A percentile compares a stretch with the other conserved stretches of the same genome.
Evolutionary conservation across 1,140 invertebrate genomes (phyloP).

Genomic region (Euura saliciscinereae): DNA sequence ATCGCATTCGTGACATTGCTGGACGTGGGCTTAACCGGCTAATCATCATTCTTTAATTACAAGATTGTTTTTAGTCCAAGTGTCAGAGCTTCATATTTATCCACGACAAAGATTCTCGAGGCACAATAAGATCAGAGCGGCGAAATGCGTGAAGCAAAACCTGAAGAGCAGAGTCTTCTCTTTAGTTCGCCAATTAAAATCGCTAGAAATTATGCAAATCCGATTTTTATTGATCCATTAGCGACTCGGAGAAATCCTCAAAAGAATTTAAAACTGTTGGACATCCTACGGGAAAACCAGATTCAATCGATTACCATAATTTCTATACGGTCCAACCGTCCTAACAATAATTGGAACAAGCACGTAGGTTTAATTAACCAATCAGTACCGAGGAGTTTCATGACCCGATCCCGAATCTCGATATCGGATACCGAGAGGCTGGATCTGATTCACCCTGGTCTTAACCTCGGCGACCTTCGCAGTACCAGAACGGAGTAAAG

Average conservation of each 20-base stretch:
- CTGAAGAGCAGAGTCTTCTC: background rate
- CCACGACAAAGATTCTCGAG: background rate
- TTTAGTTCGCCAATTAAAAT: background rate
- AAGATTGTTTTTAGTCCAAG: constrained; percentile 36
- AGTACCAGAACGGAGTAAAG: background rate
- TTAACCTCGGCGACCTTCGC: no score
- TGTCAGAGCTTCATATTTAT: background rate
- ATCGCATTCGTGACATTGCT: constrained; percentile 47
- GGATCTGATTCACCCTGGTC: background rate
- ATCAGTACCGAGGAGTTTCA: no score
- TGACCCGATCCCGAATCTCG: background rate
- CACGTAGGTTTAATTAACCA: no score
- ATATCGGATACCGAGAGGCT: background rate
- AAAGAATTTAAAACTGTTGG: no score
- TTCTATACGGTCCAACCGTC: background rate
- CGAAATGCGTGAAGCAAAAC: background rate
- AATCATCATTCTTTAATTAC: constrained; percentile 52
- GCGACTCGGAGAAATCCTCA: no score
- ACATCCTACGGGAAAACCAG: no score
- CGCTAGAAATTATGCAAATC: constrained; percentile 5
- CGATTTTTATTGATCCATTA: background rate
- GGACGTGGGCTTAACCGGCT: constrained; percentile 37
- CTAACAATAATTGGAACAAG: background rate
- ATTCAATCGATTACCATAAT: constrained; percentile 1
- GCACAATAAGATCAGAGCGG: background rate